These are phyloP conservation scores for Brienomyrus longianalis DNA, from an alignment of 2,113 vertebrate species.

Conservation along the genomic window DNA sequence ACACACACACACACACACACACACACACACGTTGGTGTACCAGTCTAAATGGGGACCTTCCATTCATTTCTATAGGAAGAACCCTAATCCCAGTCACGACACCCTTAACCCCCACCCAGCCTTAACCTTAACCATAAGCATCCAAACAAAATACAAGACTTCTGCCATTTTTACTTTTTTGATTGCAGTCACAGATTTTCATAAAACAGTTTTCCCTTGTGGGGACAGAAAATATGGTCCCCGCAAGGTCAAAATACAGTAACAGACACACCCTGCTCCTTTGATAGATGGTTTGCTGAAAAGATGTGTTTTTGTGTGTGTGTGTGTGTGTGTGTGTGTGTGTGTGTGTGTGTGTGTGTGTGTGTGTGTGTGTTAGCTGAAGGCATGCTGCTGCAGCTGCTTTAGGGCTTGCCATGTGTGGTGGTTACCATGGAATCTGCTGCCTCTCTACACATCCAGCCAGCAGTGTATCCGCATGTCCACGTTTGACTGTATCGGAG, in stretches of 20 bases:
- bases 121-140: too few relatives aligned
- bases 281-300: not conserved
- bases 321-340: not conserved
- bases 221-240: too few relatives aligned
- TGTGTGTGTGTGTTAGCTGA: not conserved
- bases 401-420: not conserved
- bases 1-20: not conserved
- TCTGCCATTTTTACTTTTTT: too few relatives aligned
- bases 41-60: not conserved
- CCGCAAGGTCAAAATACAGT: too few relatives aligned
- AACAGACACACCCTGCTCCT: not conserved
- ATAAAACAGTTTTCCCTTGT: too few relatives aligned
- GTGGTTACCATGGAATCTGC: not conserved
- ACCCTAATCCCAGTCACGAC: too few relatives aligned
- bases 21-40: not conserved
- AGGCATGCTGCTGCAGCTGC: not conserved
- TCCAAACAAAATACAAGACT: too few relatives aligned
- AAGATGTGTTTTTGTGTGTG: not conserved
- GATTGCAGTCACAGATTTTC: too few relatives aligned
- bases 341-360: not conserved
- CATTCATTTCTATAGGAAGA: too few relatives aligned
- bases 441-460: not conserved
- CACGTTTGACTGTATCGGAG: not conserved
- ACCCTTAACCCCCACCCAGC: too few relatives aligned
- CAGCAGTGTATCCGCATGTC: not conserved